Evolutionary conservation across 2,888 invertebrate species (phyloP), one percentile per base, ranked within the genome.

Genomic region (Rhimphoctona megacephalus): DNA sequence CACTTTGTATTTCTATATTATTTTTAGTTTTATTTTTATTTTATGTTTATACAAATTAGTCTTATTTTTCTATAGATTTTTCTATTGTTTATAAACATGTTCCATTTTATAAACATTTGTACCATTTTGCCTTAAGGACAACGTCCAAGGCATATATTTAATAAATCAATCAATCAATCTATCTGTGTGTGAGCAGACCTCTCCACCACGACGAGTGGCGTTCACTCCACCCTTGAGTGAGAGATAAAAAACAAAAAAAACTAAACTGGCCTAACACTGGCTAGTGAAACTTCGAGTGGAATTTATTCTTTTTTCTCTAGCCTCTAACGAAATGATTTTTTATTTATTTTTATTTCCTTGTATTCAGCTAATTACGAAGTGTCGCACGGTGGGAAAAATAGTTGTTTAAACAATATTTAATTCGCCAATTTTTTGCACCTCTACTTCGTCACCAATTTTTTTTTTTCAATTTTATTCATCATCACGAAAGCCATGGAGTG

Each of bases 161-260:
- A n/a, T n/a, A n/a, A n/a, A n/a, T n/a, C n/a, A n/a, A n/a, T n/a
- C n/a, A n/a, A n/a, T n/a, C n/a, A n/a, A n/a, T n/a, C n/a, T n/a
- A n/a, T n/a, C n/a, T 9, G 22, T 14, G 5, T 49, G 64, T 14
- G 43, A 66, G 67, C 57, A 66, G 54, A 43, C 67, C 43, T 74
- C 36, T 72, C 74, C 33, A 74, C 74, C 66, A 64, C 39, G 66
- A 52, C 25, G 67, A 74, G 74, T 73, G 30, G 25, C 25, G 74
- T 74, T 81, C 30, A 39, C 74, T 74, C 54, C 5, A 39, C 3
- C n/a, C 33, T 25, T 33, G 52, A 52, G 52, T n/a, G 54, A 33
- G 43, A 52, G n/a, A 74, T 77, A 17, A 33, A 76, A 46, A 73
- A 39, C 57, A 57, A 76, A 22, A 61, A 52, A 54, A 17, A 52